These are phyloP conservation scores for Dicentrarchus labrax DNA, from an alignment of 2,113 vertebrate genomes.

Conservation along the genomic window DNA sequence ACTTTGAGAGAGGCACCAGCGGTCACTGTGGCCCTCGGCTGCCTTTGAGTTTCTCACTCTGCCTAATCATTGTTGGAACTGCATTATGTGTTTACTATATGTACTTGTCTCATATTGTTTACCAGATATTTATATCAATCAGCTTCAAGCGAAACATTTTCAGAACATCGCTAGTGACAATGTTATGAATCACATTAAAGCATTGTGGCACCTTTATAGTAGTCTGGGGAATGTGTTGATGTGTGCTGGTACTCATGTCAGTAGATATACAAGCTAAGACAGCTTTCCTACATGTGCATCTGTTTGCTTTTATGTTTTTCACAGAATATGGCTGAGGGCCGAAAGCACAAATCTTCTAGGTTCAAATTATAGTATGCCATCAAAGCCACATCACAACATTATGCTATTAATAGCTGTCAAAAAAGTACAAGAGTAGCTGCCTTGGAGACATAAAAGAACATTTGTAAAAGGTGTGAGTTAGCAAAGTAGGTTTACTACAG, in stretches of 20 bases:
- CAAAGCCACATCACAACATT: constrained; percentile 8
- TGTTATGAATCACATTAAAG: constrained; percentile 80
- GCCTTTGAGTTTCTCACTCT: constrained; percentile 65
- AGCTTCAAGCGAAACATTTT: constrained; percentile 74
- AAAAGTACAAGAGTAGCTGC: neutral
- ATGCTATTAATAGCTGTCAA: constrained; percentile 20
- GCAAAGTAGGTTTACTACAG: neutral
- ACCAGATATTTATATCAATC: constrained; percentile 80
- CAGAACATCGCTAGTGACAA: constrained; percentile 73
- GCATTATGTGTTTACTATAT: constrained; percentile 76
- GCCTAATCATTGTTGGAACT: constrained; percentile 72
- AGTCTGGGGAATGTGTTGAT: constrained; percentile 70
- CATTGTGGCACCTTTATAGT: constrained; percentile 79
- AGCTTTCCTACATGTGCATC: constrained; percentile 42
- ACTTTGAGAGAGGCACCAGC: constrained; percentile 32
- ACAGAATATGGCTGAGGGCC: constrained; percentile 39
- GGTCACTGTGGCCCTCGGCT: constrained; percentile 49
- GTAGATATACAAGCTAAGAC: constrained; percentile 31
- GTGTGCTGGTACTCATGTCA: constrained; percentile 52
- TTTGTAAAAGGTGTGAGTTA: neutral
- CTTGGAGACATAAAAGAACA: constrained; percentile 5
- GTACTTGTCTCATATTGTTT: constrained; percentile 80
- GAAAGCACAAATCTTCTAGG: constrained; percentile 59
- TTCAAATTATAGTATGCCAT: constrained; percentile 5
- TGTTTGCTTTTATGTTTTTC: constrained; percentile 50